Base-by-base conservation (phyloP, 2,113 vertebrate genomes). In the Sula dactylatra region DNA sequence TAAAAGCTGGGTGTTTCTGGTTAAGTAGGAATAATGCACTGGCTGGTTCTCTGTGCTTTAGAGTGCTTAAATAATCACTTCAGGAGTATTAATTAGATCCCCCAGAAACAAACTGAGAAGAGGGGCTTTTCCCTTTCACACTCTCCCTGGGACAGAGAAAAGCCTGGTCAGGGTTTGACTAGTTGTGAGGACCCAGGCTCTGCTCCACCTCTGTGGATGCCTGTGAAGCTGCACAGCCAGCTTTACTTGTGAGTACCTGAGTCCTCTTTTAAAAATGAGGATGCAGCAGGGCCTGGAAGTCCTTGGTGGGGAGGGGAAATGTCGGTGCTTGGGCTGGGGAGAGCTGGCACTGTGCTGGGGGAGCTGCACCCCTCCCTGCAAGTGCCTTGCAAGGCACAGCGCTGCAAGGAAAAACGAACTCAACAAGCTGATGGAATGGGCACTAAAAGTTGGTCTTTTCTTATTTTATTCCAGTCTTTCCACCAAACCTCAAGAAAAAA, bases 241-340 rank as follows among this genome's bases (percentile, higher is more conserved):
- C 26, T 55, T 36, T 11, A 42, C 12, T 22, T 36, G 18, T 0
- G 10, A 17, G 40, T 16, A 55, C 31, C 54, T 0, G 4, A 36
- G 26, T 22, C 31, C 34, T 20, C 1, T 0, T 7, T 13, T 27
- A 40, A 17, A 4, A 12, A 10, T 11, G 32, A 85, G 32, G 64
- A 11, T 34, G 31, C 3, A 38, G 16, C 11, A 36, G 45, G 8
- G 5, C 45, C 45, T 86, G 58, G 69, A 64, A 59, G 15, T 4
- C 17, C 13, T 34, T n/a, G 3, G 10, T 59, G 59, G 21, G 42
- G 9, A 66, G 18, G 4, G 29, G 13, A 38, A 6, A 11, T 4
- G 44, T 49, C 17, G 29, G 31, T 34, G 31, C 24, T 24, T 5
- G 10, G 55, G 34, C n/a, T 80, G 20, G 25, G 17, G 27, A 58